These are phyloP conservation scores for Aldrovandia affinis DNA, from an alignment of 2,797 vertebrate genomes.

Conservation along the genomic window DNA sequence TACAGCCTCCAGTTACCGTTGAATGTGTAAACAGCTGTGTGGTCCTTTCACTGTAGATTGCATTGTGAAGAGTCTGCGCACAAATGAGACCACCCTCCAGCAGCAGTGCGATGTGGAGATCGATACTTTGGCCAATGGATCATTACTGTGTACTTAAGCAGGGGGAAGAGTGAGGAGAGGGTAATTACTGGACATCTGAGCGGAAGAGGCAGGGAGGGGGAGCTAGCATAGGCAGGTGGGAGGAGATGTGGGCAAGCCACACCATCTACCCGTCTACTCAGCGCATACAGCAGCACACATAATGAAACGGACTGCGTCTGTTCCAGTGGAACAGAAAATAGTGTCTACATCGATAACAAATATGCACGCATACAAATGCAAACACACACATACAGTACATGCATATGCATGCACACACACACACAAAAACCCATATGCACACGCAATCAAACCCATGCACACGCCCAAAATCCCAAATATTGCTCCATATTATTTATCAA, in stretches of 20 bases:
- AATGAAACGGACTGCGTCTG: too few species aligned
- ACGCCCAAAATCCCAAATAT: slow-evolving; percentile 4
- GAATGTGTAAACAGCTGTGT: background rate
- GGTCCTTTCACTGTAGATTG: background rate
- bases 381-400: background rate
- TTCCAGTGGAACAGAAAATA: too few species aligned
- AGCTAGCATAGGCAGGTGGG: background rate
- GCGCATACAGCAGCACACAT: too few species aligned
- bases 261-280: background rate
- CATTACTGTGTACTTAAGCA: background rate
- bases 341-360: too few species aligned
- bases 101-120: background rate
- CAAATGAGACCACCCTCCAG: background rate
- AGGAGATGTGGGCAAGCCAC: background rate
- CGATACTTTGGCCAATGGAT: background rate
- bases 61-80: background rate
- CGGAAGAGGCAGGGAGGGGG: background rate
- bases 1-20: background rate
- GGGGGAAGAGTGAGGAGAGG: background rate
- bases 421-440: background rate
- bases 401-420: background rate
- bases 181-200: background rate
- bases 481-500: background rate
- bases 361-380: background rate
- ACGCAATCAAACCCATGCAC: background rate